Conservation (phyloP, 2,888 invertebrate genomes). For the Pachliopta kotzebuea region DNA sequence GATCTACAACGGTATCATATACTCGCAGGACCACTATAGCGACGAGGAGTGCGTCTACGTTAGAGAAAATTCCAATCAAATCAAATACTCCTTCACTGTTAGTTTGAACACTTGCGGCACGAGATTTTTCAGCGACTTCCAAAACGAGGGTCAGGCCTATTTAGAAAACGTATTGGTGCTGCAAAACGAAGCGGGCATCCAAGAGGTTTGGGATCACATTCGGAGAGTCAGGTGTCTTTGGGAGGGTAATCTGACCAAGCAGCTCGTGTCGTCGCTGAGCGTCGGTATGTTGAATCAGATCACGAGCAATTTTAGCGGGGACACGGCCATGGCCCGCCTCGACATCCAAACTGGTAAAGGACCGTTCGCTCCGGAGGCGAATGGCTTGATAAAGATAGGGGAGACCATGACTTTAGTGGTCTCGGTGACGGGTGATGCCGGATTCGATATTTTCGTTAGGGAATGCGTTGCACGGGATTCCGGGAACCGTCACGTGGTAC, state of each 20-base stretch:
- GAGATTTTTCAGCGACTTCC: slow-evolving; percentile 88
- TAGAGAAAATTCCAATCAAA: slow-evolving; percentile 84
- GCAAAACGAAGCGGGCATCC: slow-evolving; percentile 89
- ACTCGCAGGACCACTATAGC: slow-evolving; percentile 87
- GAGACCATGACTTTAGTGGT: slow-evolving; percentile 91
- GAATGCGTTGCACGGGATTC: slow-evolving; percentile 89
- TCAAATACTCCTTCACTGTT: slow-evolving; percentile 87
- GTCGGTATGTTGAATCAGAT: slow-evolving; percentile 91
- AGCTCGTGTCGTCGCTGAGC: slow-evolving; percentile 86
- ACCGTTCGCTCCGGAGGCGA: slow-evolving; percentile 87
- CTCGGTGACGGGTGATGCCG: slow-evolving; percentile 88
- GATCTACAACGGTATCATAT: slow-evolving; percentile 88
- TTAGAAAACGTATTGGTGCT: slow-evolving; percentile 88
- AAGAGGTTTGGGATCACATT: slow-evolving; percentile 90
- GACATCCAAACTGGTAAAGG: slow-evolving; percentile 89
- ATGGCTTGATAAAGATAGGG: slow-evolving; percentile 89
- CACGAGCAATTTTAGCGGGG: slow-evolving; percentile 91
- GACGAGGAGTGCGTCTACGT: slow-evolving; percentile 87
- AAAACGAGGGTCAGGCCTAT: slow-evolving; percentile 88
- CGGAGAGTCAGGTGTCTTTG: slow-evolving; percentile 88
- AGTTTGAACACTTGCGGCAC: slow-evolving; percentile 88
- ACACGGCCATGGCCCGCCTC: slow-evolving; percentile 88
- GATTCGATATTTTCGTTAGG: slow-evolving; percentile 88
- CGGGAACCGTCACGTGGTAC: slow-evolving; percentile 82
- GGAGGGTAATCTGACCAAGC: slow-evolving; percentile 90